A percentile compares a stretch with the other conserved stretches of the same genome.
Conservation (phyloP, 2,888 invertebrate genomes). For the Dicranocentrus wangi region DNA sequence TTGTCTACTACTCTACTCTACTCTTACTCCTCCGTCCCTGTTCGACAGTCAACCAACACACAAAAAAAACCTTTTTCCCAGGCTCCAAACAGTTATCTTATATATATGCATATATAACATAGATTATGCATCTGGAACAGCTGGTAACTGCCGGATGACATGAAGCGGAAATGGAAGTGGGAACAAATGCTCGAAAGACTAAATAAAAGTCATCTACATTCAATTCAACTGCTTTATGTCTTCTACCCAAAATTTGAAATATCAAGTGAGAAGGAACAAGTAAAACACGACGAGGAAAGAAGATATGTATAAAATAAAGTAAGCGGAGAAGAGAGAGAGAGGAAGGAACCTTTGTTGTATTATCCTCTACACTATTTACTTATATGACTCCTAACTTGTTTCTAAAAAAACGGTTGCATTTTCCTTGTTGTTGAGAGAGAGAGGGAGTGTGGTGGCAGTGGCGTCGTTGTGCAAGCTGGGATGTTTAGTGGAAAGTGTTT, state of each 20-base stretch:
- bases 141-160: constrained; percentile 59
- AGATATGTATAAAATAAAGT: not conserved
- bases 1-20: not conserved
- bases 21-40: too few relatives aligned
- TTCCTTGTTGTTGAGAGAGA: too few relatives aligned
- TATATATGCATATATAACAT: too few relatives aligned
- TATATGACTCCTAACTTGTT: too few relatives aligned
- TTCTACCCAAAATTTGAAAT: constrained; percentile 24
- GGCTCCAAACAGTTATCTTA: too few relatives aligned
- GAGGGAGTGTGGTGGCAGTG: too few relatives aligned
- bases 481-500: too few relatives aligned
- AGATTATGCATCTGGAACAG: constrained; percentile 33
- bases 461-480: too few relatives aligned
- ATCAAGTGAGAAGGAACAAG: constrained; percentile 5
- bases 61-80: too few relatives aligned
- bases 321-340: constrained; percentile 9
- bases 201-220: constrained; percentile 62
- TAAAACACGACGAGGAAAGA: not conserved
- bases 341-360: constrained; percentile 2
- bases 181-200: constrained; percentile 61
- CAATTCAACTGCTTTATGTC: constrained; percentile 36
- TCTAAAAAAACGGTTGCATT: too few relatives aligned
- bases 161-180: constrained; percentile 63
- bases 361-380: not conserved
- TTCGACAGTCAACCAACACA: too few relatives aligned